Evolutionary conservation across 1,140 invertebrate genomes (phyloP).

Genomic region (Aphelinus atriplicis): DNA sequence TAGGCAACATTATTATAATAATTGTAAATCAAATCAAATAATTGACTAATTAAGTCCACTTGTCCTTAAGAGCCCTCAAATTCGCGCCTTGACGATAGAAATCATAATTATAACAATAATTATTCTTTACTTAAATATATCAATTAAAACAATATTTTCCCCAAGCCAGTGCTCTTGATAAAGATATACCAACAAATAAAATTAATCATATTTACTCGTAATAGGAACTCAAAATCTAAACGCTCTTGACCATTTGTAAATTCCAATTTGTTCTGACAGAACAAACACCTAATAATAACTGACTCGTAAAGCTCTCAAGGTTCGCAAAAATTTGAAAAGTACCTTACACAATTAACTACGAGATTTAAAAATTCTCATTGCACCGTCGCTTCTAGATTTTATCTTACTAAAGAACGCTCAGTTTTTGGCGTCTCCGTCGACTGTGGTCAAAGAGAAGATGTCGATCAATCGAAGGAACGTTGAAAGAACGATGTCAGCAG

Average conservation of each 20-base stretch:
- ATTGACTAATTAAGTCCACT: slow-evolving; percentile 37
- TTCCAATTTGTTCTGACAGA: slow-evolving; percentile 13
- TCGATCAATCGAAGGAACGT: slow-evolving; percentile 25
- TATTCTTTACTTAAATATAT: slow-evolving; percentile 35
- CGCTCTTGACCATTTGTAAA: slow-evolving; percentile 13
- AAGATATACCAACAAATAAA: slow-evolving; percentile 42
- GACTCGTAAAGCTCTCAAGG: slow-evolving; percentile 16
- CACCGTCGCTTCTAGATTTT: slow-evolving; percentile 17
- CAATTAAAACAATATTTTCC: slow-evolving; percentile 41
- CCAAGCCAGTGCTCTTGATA: slow-evolving; percentile 39
- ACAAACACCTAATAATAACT: slow-evolving; percentile 17
- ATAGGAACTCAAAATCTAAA: slow-evolving; percentile 37
- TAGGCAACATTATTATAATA: slow-evolving; percentile 35
- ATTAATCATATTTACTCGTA: slow-evolving; percentile 31
- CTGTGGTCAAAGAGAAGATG: slow-evolving; percentile 32
- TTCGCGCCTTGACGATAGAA: slow-evolving; percentile 35
- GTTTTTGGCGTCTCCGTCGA: slow-evolving; percentile 25
- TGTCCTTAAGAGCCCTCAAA: slow-evolving; percentile 30
- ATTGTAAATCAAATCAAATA: slow-evolving; percentile 37
- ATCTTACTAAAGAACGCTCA: slow-evolving; percentile 33
- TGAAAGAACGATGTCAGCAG: slow-evolving; percentile 35
- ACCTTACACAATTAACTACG: slow-evolving; percentile 15
- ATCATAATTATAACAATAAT: slow-evolving; percentile 37
- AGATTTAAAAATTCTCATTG: slow-evolving; percentile 28
- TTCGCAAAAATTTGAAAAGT: slow-evolving; percentile 24